phyloP scores from a whole-genome alignment of 2,888 invertebrate genomes.

The Cantharis flavilabris region DNA sequence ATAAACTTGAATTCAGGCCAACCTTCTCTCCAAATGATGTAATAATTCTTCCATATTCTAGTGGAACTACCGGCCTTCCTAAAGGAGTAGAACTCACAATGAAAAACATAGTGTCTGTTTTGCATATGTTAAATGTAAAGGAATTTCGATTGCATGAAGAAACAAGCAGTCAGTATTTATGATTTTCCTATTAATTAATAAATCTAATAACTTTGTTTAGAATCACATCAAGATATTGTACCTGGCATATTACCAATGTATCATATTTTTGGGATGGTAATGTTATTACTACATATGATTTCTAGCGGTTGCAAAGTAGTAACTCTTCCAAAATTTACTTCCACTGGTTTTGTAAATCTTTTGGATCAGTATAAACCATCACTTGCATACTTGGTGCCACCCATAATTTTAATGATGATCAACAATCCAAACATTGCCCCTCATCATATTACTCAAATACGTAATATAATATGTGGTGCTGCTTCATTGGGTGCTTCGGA shows the following conservation, averaged over 20 bases:
- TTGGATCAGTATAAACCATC: slow-evolving; percentile 34
- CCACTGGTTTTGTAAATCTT: slow-evolving; percentile 32
- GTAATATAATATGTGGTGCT: slow-evolving; percentile 57
- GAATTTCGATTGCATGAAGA: not conserved
- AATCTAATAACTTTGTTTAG: slow-evolving; percentile 46
- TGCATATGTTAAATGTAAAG: slow-evolving; percentile 15
- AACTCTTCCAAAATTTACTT: slow-evolving; percentile 49
- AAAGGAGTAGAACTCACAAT: slow-evolving; percentile 69
- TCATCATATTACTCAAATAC: slow-evolving; percentile 55
- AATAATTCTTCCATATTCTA: slow-evolving; percentile 75
- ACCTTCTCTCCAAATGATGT: slow-evolving; percentile 62
- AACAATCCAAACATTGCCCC: slow-evolving; percentile 51
- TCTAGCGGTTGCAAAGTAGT: slow-evolving; percentile 53
- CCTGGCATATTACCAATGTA: slow-evolving; percentile 57
- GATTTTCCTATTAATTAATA: not conserved
- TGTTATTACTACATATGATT: slow-evolving; percentile 52
- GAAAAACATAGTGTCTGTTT: slow-evolving; percentile 51
- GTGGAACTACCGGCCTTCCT: slow-evolving; percentile 79
- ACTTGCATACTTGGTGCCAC: slow-evolving; percentile 59
- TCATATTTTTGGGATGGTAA: slow-evolving; percentile 60
- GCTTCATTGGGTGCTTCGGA: slow-evolving; percentile 54
- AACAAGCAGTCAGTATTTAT: not conserved
- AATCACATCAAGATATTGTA: slow-evolving; percentile 48
- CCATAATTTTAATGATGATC: slow-evolving; percentile 49
- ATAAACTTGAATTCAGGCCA: slow-evolving; percentile 29